These are phyloP conservation scores for Porites lobata DNA, from an alignment of 92 coral and sea anemone genomes.

Conservation along the genomic window DNA sequence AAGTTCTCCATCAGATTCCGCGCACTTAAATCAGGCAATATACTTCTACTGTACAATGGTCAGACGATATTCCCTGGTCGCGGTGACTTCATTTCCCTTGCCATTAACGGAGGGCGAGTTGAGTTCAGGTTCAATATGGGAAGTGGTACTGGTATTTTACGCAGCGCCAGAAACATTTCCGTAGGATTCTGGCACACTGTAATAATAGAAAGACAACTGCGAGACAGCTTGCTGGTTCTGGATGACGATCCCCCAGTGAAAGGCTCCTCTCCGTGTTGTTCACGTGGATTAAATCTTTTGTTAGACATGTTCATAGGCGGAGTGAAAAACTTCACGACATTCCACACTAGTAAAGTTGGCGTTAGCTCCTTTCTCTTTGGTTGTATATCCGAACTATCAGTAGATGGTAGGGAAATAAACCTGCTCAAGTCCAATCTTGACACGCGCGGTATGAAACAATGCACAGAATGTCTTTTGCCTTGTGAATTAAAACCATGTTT, in stretches of 20 bases:
- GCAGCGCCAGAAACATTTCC: conserved; percentile 70
- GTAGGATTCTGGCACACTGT: conserved; percentile 86
- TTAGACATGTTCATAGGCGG: conserved; percentile 86
- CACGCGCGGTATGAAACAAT: conserved; percentile 66
- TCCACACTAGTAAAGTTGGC: conserved; percentile 69
- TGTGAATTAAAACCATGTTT: conserved; percentile 78
- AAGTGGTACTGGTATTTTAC: conserved; percentile 76
- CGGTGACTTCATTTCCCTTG: conserved; percentile 81
- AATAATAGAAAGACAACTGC: conserved; percentile 62
- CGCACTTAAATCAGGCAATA: conserved; percentile 69
- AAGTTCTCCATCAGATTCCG: conserved; percentile 77
- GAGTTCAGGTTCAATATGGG: conserved; percentile 84
- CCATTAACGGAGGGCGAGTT: conserved; percentile 55
- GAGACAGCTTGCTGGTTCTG: conserved; percentile 70
- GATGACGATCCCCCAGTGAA: conserved; percentile 78
- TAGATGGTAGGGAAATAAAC: conserved; percentile 79
- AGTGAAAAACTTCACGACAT: conserved; percentile 59
- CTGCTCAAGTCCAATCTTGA: conserved; percentile 73
- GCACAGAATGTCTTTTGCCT: conserved; percentile 78
- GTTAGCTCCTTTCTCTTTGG: conserved; percentile 75
- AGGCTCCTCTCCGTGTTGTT: conserved; percentile 82
- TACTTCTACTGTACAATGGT: conserved; percentile 85
- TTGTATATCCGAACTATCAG: conserved; percentile 76
- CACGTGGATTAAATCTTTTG: conserved; percentile 81
- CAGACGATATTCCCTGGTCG: conserved; percentile 74